A percentile compares a stretch with the other conserved stretches of the same genome.
Conservation (phyloP, 2,797 vertebrate species). For the Eulemur albifrons region DNA sequence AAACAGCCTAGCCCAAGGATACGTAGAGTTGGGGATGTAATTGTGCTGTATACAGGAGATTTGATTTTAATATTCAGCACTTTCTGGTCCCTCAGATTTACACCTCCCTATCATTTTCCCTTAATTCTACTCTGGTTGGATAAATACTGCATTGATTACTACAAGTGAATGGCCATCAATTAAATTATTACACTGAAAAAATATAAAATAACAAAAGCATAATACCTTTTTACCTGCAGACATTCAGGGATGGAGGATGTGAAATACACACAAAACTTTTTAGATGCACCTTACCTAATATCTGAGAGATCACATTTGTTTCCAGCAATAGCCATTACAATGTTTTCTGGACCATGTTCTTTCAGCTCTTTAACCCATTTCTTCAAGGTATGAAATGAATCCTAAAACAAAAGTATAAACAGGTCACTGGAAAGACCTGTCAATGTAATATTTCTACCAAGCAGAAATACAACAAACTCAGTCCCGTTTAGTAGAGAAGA, state of each 20-base stretch:
- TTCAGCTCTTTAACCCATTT: constrained; percentile 99
- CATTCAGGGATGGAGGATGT: not conserved
- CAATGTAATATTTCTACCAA: not conserved
- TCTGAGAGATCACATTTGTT: constrained; percentile 99
- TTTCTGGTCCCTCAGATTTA: not conserved
- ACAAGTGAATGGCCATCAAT: not conserved
- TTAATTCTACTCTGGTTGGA: not conserved
- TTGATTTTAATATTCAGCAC: not conserved
- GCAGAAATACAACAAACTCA: not conserved
- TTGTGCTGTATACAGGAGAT: not conserved
- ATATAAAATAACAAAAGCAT: not conserved
- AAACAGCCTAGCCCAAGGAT: not conserved
- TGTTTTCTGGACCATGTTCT: constrained; percentile 98
- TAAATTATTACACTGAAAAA: not conserved
- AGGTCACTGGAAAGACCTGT: constrained; percentile 19
- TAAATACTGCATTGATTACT: not conserved
- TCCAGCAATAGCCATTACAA: constrained; percentile 98
- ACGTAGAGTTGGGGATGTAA: not conserved
- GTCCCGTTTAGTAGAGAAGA: not conserved
- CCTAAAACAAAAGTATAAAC: constrained; percentile 85
- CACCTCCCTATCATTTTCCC: not conserved
- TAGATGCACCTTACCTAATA: constrained; percentile 90
- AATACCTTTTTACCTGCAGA: not conserved
- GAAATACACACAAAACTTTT: not conserved
- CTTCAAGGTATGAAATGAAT: constrained; percentile 98